Evolutionary conservation across 2,113 vertebrate species (phyloP).

Genomic region (Cynocephalus volans): DNA sequence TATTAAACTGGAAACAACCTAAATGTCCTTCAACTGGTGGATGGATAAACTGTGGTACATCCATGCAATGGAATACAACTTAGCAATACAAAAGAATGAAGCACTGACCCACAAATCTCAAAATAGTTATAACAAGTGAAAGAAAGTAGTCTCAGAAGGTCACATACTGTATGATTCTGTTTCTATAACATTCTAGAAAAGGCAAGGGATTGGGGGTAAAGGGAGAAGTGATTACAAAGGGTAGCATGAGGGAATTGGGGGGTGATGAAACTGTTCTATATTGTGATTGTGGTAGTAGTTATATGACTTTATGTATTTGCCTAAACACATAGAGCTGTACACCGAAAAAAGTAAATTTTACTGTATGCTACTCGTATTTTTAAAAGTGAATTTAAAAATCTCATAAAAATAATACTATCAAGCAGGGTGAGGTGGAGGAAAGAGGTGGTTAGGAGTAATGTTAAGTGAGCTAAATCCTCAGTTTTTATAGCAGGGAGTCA

Average conservation of each 20-base stretch:
- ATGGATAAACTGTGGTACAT: not conserved
- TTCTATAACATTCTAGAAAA: conserved; percentile 52
- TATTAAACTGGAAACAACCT: conserved; percentile 4
- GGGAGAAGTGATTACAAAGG: not conserved
- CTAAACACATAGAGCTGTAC: conserved; percentile 19
- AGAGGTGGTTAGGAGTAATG: not conserved
- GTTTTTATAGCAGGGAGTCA: conserved; percentile 45
- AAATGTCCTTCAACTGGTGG: not conserved
- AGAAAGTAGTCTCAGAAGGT: not conserved
- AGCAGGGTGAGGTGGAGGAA: not conserved
- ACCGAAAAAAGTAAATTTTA: not conserved
- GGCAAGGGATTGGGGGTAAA: not conserved
- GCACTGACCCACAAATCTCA: not conserved
- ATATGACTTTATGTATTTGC: conserved; percentile 1
- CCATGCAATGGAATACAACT: not conserved
- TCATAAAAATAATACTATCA: conserved; percentile 51
- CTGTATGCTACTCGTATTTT: not conserved
- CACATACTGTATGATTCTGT: not conserved
- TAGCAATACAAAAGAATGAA: conserved; percentile 28
- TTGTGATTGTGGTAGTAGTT: not conserved
- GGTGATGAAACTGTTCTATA: not conserved
- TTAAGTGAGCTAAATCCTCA: conserved; percentile 9
- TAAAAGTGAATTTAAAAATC: conserved; percentile 24
- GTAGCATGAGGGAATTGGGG: not conserved
- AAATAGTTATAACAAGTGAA: not conserved